phyloP scores from a whole-genome alignment of 2,113 vertebrate genomes.

The Halichoerus grypus region DNA sequence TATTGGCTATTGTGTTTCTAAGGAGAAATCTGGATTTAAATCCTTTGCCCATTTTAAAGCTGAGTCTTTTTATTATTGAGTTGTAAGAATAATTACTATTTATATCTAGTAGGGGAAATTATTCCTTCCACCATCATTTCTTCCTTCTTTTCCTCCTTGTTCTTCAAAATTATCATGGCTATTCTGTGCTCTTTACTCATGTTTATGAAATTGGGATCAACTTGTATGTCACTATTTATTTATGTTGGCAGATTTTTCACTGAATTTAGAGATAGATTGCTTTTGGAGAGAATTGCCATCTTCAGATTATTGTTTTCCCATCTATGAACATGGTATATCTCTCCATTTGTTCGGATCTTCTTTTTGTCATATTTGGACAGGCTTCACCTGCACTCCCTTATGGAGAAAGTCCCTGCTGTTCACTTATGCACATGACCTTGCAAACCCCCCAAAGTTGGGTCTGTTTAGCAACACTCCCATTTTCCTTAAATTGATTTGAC shows the following conservation, averaged over 20 bases:
- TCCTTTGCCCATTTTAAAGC: neutral
- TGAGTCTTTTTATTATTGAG: neutral
- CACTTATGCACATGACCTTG: neutral
- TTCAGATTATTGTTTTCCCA: neutral
- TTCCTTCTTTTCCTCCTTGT: neutral
- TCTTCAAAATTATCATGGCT: neutral
- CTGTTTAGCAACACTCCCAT: neutral
- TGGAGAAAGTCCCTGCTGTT: neutral
- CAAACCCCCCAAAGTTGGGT: neutral
- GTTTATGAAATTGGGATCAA: neutral
- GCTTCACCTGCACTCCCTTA: neutral
- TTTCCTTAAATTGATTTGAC: neutral
- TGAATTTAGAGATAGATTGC: neutral
- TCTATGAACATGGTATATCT: constrained; percentile 55
- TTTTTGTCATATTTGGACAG: neutral
- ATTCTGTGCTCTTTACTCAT: neutral
- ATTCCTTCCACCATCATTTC: neutral
- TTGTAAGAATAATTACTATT: neutral
- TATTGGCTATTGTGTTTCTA: neutral
- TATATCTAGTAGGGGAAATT: neutral
- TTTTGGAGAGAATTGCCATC: neutral
- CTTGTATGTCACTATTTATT: neutral
- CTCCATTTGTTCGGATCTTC: neutral
- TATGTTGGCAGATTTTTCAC: neutral
- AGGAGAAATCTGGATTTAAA: neutral